Conservation (phyloP, 1,140 invertebrate genomes). For the Cydia pomonella region DNA sequence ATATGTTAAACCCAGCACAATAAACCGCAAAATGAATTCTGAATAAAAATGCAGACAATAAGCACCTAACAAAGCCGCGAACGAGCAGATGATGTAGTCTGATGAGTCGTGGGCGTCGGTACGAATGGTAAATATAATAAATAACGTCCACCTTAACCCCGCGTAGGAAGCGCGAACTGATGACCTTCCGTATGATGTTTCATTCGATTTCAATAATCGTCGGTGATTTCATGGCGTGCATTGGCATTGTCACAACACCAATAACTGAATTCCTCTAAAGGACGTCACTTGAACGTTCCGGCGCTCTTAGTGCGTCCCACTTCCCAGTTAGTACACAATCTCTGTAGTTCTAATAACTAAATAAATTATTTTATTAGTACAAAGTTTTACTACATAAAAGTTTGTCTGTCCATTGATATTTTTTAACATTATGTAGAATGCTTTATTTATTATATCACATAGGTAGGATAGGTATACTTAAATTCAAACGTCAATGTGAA, state of each 20-base stretch:
- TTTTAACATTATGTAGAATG: too few relatives aligned
- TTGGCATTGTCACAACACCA: neutral
- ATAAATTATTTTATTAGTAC: too few relatives aligned
- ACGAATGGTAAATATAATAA: conserved; percentile 30
- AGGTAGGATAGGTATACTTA: too few relatives aligned
- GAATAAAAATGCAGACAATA: conserved; percentile 32
- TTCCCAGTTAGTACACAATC: too few relatives aligned
- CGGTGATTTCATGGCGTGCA: neutral
- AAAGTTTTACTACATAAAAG: too few relatives aligned
- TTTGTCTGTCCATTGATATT: too few relatives aligned
- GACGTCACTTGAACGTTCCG: too few relatives aligned
- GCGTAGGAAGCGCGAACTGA: conserved; percentile 7
- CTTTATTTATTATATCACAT: too few relatives aligned
- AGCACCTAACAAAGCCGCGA: conserved; percentile 15
- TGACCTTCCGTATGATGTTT: conserved; percentile 25
- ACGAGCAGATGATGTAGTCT: conserved; percentile 9
- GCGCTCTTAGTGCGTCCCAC: too few relatives aligned
- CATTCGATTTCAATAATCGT: conserved; percentile 14
- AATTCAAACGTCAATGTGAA: too few relatives aligned
- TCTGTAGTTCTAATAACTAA: too few relatives aligned
- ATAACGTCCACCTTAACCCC: conserved; percentile 25
- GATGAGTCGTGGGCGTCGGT: conserved; percentile 14
- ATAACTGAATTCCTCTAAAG: too few relatives aligned
- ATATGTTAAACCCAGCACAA: conserved; percentile 2
- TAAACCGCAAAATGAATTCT: conserved; percentile 3